A percentile compares a stretch with the other conserved stretches of the same genome.
phyloP scores from a whole-genome alignment of 2,113 vertebrate species.

The Cyphomyrus plagiostoma region DNA sequence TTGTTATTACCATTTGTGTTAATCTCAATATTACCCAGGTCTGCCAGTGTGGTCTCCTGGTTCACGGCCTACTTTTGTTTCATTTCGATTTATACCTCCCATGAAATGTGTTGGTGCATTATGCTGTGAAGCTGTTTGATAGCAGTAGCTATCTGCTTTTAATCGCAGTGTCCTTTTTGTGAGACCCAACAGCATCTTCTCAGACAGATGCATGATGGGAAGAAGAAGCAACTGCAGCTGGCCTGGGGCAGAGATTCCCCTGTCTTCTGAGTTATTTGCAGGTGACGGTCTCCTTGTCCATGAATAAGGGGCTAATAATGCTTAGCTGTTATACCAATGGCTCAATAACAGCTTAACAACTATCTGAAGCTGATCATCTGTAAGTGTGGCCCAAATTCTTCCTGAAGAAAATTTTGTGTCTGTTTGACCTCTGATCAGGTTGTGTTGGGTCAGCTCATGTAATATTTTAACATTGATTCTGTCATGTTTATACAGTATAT shows the following conservation, averaged over 20 bases:
- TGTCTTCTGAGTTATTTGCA: constrained; percentile 60
- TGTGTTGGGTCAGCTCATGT: background rate
- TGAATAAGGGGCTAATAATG: background rate
- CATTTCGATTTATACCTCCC: background rate
- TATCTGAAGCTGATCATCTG: background rate
- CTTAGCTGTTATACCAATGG: background rate
- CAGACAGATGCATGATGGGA: constrained; percentile 26
- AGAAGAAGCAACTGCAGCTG: constrained; percentile 56
- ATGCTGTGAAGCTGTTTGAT: background rate
- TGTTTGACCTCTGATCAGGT: background rate
- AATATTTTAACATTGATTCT: background rate
- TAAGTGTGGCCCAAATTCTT: background rate
- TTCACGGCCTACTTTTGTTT: background rate
- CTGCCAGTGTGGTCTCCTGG: background rate
- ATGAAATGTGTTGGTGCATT: background rate
- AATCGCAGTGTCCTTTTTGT: background rate
- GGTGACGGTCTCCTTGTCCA: constrained; percentile 40
- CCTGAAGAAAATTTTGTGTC: background rate
- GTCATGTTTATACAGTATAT: background rate
- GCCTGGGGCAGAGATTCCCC: constrained; percentile 53
- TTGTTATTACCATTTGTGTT: background rate
- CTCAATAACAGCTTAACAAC: background rate
- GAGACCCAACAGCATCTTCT: background rate
- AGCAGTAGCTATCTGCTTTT: background rate
- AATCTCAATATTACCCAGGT: background rate